phyloP scores from a whole-genome alignment of 2,888 invertebrate species.

The Hyles lineata region DNA sequence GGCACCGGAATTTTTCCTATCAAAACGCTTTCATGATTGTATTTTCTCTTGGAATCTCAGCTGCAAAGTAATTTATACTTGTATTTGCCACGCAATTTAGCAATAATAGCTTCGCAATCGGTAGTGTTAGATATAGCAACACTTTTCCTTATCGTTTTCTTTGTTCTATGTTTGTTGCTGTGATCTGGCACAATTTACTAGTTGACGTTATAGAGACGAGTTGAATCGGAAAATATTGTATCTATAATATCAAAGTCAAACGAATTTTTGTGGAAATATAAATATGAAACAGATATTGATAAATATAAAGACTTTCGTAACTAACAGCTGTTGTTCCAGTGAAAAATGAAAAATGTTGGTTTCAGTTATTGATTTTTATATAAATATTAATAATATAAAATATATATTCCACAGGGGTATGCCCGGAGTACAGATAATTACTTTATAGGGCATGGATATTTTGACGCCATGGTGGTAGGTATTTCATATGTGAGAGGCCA shows the following conservation, averaged over 20 bases:
- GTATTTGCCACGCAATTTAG: neutral
- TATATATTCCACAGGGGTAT: too few species aligned
- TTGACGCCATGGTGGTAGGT: too few species aligned
- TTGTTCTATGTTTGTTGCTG: neutral
- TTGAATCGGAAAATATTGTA: conserved; percentile 9
- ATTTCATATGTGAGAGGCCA: too few species aligned
- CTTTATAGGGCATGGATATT: too few species aligned
- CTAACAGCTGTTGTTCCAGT: neutral
- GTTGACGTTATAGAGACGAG: neutral
- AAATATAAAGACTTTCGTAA: neutral
- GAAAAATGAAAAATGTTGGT: neutral
- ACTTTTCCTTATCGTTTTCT: conserved; percentile 4
- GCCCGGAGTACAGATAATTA: too few species aligned
- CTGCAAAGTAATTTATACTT: neutral
- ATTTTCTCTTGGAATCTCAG: neutral
- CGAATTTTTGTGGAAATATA: neutral
- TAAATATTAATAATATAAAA: too few species aligned
- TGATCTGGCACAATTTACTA: neutral
- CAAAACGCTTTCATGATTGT: neutral
- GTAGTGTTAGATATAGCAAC: conserved; percentile 10
- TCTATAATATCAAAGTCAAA: conserved; percentile 9
- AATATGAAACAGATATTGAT: neutral
- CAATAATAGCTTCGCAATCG: neutral
- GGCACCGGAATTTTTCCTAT: neutral
- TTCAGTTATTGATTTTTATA: too few species aligned